Base-by-base conservation (phyloP, 2,888 invertebrate species). In the Euproctis similis region DNA sequence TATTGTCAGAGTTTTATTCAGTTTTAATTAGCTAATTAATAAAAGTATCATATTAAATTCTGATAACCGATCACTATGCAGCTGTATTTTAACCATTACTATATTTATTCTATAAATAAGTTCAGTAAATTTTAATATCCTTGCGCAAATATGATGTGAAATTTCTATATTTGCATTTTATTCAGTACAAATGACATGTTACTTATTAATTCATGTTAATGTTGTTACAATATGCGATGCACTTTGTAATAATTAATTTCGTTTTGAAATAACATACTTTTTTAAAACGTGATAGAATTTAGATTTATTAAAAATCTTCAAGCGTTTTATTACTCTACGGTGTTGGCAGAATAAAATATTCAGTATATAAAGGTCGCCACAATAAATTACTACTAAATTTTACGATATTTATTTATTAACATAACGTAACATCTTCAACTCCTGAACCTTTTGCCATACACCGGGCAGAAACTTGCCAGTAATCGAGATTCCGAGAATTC, bases 181-280 rank as follows among this genome's bases (percentile, higher is more conserved):
- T 53, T 55, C 47, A 51, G 47, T 54, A 46, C 53, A 50, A 59
- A 59, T 63, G 60, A 48, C 56, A 51, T 51, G 54, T 63, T 52
- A 60, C 48, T 65, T 52, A 59, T 46, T 45, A 50, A 66, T 65
- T 62, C 56, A 65, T 59, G 42, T 48, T 38, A 42, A 41, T 45
- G 53, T 48, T 48, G 45, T 63, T 65, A 53, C 66, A 59, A 59
- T 66, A 60, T 58, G 64, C 46, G 57, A 61, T 52, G 8, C 8
- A 48, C 46, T 51, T 32, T 50, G 50, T 49, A 54, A 57, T 56
- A 58, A 60, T 58, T 59, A 54, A 66, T 53, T 46, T 42, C 51
- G n/a, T n/a, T n/a, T n/a, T n/a, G n/a, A n/a, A n/a, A n/a, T n/a
- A n/a, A n/a, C n/a, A n/a, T n/a, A n/a, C n/a, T n/a, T n/a, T n/a